Evolutionary conservation across 1,140 invertebrate species (phyloP).

Genomic region (Cyphomyrmex costatus): DNA sequence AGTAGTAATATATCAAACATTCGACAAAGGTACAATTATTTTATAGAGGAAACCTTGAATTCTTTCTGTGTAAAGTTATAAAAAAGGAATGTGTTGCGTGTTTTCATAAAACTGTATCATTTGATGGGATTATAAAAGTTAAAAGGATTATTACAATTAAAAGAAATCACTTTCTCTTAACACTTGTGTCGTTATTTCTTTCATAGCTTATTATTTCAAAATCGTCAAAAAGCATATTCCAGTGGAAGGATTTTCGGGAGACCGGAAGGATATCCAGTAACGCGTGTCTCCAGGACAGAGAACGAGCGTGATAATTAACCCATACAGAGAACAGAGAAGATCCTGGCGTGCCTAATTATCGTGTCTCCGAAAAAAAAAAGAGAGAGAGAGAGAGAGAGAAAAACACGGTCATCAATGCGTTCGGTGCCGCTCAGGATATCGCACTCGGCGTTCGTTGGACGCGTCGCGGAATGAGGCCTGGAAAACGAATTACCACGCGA

Average conservation of each 20-base stretch:
- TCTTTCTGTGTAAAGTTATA: not conserved
- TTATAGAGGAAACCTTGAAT: not conserved
- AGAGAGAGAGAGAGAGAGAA: too few relatives aligned
- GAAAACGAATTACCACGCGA: conserved; percentile 49
- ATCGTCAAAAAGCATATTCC: conserved; percentile 2
- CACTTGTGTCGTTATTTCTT: too few relatives aligned
- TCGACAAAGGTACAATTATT: not conserved
- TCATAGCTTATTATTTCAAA: not conserved
- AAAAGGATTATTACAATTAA: not conserved
- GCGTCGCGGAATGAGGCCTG: not conserved
- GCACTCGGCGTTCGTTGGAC: not conserved
- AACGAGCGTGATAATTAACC: conserved; percentile 74
- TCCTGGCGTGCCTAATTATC: conserved; percentile 63
- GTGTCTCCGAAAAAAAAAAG: conserved; percentile 57
- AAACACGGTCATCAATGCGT: conserved; percentile 32
- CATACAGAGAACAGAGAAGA: conserved; percentile 61
- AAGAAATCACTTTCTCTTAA: not conserved
- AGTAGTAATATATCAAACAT: not conserved
- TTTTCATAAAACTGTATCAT: not conserved
- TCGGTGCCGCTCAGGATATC: conserved; percentile 12
- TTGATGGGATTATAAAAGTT: not conserved
- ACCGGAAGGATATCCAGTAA: conserved; percentile 80
- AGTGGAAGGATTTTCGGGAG: conserved; percentile 19
- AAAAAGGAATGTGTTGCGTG: not conserved
- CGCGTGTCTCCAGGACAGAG: conserved; percentile 77